Base-by-base conservation (phyloP, 1,140 invertebrate genomes). In the Diploscapter pachys region DNA sequence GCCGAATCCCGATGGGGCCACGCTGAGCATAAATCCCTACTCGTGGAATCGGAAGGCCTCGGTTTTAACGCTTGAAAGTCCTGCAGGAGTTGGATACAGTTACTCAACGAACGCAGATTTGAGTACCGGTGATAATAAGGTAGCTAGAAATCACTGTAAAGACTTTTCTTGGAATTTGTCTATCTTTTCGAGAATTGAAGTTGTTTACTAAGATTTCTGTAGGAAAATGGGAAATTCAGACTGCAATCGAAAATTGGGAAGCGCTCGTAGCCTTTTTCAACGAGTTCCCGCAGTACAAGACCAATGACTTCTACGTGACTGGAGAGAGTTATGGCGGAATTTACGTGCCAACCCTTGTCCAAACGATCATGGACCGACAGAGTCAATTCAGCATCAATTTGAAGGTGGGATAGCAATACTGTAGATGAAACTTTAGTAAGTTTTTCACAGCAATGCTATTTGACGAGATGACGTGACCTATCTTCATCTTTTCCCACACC, bases 11-110 rank as follows among this genome's bases (percentile, higher is more conserved):
- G 79, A 83, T 76, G 86, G 86, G 31, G 80, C 80, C 61, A 86
- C 81, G 11, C 73, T 88, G 2, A 71, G 75, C 8, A 71, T 77
- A 31, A 89, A 89, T 76, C 75, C 82, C 4, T 88, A 86, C 79
- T 83, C 85, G 70, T 89, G 88, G 88, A 88, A 89, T 76, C 83
- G 93, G 89, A 91, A 91, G 73, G 91, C 92, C 56, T 94, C 93
- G 83, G 92, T 95, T 52, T 57, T 89, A 3, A 89, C 86, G 74
- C 72, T 89, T 50, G 89, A 89, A 79, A 85, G 88, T 8, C 89
- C 89, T 69, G 88, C 88, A 54, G 88, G 89, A 76, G 89, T 89
- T 63, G 89, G 89, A 3, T 89, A 85, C 76, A 89, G 88, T 0
- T 89, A 89, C 79, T 80, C 86, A 51, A 74, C 78, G 52, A 82